Conservation (phyloP, 2,113 vertebrate genomes). For the Cyanoramphus novaezelandiae region DNA sequence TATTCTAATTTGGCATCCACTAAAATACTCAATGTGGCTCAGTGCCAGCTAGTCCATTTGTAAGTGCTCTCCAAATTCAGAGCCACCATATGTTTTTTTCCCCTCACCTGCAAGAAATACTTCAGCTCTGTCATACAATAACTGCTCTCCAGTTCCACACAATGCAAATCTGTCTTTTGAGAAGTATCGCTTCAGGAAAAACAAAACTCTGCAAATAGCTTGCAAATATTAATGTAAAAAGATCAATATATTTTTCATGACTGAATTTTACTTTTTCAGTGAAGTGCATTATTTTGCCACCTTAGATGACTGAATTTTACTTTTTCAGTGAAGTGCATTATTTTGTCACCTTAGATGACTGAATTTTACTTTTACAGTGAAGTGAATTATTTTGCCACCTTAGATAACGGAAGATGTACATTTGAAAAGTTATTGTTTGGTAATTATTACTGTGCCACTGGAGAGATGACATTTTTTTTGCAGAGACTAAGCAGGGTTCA, state of each 20-base stretch:
- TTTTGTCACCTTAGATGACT: too few relatives aligned
- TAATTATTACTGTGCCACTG: background rate
- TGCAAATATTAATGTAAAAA: background rate
- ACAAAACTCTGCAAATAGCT: background rate
- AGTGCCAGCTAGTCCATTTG: background rate
- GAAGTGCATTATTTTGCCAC: background rate
- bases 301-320: background rate
- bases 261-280: background rate
- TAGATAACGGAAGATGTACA: background rate
- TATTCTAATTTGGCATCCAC: background rate
- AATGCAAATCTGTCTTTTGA: background rate
- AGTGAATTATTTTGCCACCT: too few relatives aligned
- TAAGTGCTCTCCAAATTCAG: background rate
- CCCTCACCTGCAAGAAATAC: slow-evolving; percentile 22
- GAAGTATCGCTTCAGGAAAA: background rate
- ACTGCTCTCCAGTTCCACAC: background rate
- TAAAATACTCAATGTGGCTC: background rate
- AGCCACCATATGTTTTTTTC: background rate
- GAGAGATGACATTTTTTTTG: background rate
- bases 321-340: too few relatives aligned
- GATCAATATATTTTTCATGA: background rate
- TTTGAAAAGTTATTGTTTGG: background rate
- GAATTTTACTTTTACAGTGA: too few relatives aligned
- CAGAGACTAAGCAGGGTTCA: background rate
- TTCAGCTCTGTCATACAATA: background rate